A percentile compares a stretch with the other conserved stretches of the same genome.
Evolutionary conservation across 2,797 vertebrate genomes (phyloP).

Genomic region (Anniella stebbinsi): DNA sequence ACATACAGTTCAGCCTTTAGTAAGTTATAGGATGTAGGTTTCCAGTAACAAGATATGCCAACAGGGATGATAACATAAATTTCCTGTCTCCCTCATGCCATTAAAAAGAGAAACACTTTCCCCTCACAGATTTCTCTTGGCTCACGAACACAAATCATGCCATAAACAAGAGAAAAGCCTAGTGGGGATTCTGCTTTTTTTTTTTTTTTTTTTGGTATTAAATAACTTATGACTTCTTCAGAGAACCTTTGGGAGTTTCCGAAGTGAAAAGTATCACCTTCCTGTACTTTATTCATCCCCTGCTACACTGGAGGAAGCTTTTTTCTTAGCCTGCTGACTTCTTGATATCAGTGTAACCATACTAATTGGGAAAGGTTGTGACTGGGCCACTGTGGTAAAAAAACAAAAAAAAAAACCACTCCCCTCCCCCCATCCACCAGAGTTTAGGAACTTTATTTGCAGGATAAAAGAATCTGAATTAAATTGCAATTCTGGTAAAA

Average conservation of each 20-base stretch:
- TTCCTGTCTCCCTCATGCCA: constrained; percentile 52
- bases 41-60: constrained; percentile 67
- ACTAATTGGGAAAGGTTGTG: background rate
- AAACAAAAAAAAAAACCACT: too few species aligned
- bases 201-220: constrained; percentile 61
- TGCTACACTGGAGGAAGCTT: constrained; percentile 37
- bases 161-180: constrained; percentile 62
- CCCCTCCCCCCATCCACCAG: rapidly evolving
- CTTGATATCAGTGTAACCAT: constrained; percentile 39
- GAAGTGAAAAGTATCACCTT: constrained; percentile 66
- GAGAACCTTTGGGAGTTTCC: constrained; percentile 55
- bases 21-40: constrained; percentile 47
- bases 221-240: constrained; percentile 67
- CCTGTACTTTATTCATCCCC: constrained; percentile 19
- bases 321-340: constrained; percentile 35
- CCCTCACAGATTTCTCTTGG: constrained; percentile 63
- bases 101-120: constrained; percentile 65
- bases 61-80: constrained; percentile 55
- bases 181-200: background rate
- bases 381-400: constrained; percentile 12
- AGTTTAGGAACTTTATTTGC: background rate
- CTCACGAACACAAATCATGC: constrained; percentile 40
- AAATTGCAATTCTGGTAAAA: constrained; percentile 1
- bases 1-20: background rate
- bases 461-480: background rate